These are phyloP conservation scores for Gobio occitaniae DNA, from an alignment of 2,797 vertebrate species.

Conservation along the genomic window DNA sequence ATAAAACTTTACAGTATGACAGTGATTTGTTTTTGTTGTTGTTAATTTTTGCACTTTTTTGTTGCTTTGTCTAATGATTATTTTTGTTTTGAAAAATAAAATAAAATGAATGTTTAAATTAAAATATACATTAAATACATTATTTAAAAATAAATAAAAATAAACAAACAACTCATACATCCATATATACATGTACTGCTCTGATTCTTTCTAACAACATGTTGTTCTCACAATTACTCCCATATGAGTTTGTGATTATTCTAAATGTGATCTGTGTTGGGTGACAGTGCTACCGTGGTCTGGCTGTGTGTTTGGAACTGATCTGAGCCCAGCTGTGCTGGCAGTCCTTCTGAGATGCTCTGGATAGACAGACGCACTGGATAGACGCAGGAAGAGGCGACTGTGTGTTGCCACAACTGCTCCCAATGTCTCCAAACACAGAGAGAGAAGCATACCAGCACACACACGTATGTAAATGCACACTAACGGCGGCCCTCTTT, in stretches of 20 bases:
- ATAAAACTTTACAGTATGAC: not conserved
- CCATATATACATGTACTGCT: not conserved
- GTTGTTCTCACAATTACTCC: constrained; percentile 23
- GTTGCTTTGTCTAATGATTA: not conserved
- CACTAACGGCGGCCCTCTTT: constrained; percentile 45
- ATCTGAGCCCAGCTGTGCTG: constrained; percentile 47
- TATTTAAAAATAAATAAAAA: not conserved
- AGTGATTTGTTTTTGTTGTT: not conserved
- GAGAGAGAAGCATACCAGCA: constrained; percentile 38
- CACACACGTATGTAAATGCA: constrained; percentile 54
- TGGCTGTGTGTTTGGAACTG: constrained; percentile 32
- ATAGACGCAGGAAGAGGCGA: constrained; percentile 11
- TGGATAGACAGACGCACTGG: not conserved
- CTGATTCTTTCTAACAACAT: not conserved
- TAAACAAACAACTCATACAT: not conserved
- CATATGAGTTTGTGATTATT: constrained; percentile 34
- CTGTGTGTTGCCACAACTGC: constrained; percentile 26
- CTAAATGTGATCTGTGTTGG: constrained; percentile 39
- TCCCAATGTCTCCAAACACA: constrained; percentile 48
- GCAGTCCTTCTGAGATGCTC: constrained; percentile 42
- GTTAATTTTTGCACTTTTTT: not conserved
- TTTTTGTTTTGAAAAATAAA: not conserved
- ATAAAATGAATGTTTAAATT: not conserved
- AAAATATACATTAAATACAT: not conserved
- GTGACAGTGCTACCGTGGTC: constrained; percentile 33